Evolutionary conservation across 2,113 vertebrate genomes (phyloP).

Genomic region (Phaetusa simplex): DNA sequence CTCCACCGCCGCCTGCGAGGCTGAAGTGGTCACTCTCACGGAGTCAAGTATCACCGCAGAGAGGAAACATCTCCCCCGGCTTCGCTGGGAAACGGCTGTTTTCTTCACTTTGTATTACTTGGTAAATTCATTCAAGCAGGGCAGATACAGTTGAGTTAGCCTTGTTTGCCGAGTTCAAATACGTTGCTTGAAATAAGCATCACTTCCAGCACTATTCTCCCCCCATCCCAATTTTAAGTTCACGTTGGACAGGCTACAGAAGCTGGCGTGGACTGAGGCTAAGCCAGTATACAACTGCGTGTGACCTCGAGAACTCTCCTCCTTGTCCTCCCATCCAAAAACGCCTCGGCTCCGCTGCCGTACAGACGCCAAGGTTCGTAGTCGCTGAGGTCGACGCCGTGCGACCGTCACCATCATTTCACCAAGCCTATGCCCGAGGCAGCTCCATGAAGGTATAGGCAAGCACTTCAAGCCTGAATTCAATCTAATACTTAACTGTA

Average conservation of each 20-base stretch:
- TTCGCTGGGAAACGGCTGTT: not conserved
- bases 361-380: too few relatives aligned
- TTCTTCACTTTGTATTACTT: not conserved
- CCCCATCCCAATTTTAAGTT: not conserved
- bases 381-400: not conserved
- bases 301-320: not conserved
- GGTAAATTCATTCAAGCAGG: slow-evolving; percentile 57
- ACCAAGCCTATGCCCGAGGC: not conserved
- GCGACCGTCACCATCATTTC: not conserved
- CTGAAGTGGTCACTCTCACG: not conserved
- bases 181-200: not conserved
- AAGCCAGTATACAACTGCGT: not conserved
- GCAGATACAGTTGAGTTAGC: slow-evolving; percentile 69
- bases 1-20: not conserved
- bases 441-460: not conserved
- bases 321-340: not conserved
- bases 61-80: not conserved
- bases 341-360: not conserved
- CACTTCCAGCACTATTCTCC: too few relatives aligned
- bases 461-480: not conserved
- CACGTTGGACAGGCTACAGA: not conserved
- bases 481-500: accelerated
- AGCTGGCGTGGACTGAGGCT: not conserved
- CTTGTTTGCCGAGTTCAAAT: slow-evolving; percentile 9
- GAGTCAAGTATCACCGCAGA: slow-evolving; percentile 47